Percentiles rank a stretch among this genome's conserved stretches.
These are phyloP conservation scores for Bembecia ichneumoniformis DNA, from an alignment of 2,888 invertebrate genomes.

Conservation along the genomic window DNA sequence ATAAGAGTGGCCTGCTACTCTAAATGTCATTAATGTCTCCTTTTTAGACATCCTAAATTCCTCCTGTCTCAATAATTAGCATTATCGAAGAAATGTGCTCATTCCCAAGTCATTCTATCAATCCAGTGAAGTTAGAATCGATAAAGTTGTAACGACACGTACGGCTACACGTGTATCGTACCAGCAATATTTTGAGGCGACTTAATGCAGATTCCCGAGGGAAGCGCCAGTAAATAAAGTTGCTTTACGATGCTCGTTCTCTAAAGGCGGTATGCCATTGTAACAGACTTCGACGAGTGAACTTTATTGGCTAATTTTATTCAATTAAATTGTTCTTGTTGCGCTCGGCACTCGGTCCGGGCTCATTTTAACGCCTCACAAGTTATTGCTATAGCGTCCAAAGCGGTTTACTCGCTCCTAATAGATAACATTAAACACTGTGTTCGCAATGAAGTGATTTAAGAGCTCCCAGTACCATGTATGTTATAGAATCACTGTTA, in stretches of 20 bases:
- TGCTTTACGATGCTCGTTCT: constrained; percentile 45
- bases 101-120: too few relatives aligned
- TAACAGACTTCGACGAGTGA: constrained; percentile 47
- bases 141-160: constrained; percentile 18
- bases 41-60: too few relatives aligned
- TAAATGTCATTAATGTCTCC: too few relatives aligned
- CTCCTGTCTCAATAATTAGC: too few relatives aligned
- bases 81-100: too few relatives aligned
- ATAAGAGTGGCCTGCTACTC: too few relatives aligned
- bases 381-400: constrained; percentile 36
- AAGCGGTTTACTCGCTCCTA: constrained; percentile 14
- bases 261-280: constrained; percentile 63
- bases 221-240: constrained; percentile 52
- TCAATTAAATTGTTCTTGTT: constrained; percentile 66
- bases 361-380: constrained; percentile 52
- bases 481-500: constrained; percentile 12
- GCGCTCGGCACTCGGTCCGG: constrained; percentile 30
- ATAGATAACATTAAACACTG: constrained; percentile 48
- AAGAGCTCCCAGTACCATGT: constrained; percentile 22
- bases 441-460: constrained; percentile 34
- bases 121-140: background rate
- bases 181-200: constrained; percentile 39
- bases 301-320: constrained; percentile 71
- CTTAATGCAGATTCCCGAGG: constrained; percentile 58
- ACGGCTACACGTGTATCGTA: constrained; percentile 36